Evolutionary conservation across 30 jellyfish, hydroid and myxozoan species (phyloP).

Genomic region (Pseudorhiza aurosa): DNA sequence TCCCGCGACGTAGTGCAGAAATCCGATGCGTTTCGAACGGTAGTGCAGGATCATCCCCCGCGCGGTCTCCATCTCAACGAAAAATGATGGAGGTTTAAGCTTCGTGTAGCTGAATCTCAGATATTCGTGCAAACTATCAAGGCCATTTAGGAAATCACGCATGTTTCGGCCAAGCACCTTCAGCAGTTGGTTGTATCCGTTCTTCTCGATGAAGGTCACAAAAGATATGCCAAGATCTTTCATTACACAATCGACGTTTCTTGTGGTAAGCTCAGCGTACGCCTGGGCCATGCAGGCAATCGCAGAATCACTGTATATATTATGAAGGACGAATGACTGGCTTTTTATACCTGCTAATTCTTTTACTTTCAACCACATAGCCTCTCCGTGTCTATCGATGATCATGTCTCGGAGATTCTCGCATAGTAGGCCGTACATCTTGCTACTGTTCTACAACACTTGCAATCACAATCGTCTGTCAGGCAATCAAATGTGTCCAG

Average conservation of each 20-base stretch:
- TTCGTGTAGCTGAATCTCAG: conserved; percentile 58
- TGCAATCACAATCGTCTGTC: no score
- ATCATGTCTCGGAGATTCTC: conserved; percentile 58
- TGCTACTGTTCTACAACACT: no score
- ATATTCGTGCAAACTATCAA: conserved; percentile 75
- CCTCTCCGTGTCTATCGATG: conserved; percentile 54
- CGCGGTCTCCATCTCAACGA: conserved; percentile 64
- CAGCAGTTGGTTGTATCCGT: conserved; percentile 54
- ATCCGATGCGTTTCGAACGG: conserved; percentile 56
- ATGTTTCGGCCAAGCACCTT: conserved; percentile 72
- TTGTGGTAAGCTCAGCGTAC: conserved; percentile 44
- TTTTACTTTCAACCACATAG: conserved; percentile 45
- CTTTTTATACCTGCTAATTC: conserved; percentile 47
- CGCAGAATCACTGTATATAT: conserved; percentile 38
- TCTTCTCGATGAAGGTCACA: conserved; percentile 48
- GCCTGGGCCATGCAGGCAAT: conserved; percentile 53
- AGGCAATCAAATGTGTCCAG: no score
- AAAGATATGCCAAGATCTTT: conserved; percentile 55
- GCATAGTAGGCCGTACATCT: conserved; percentile 67
- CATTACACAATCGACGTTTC: conserved; percentile 43
- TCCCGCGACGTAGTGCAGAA: conserved; percentile 58
- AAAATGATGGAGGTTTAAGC: conserved; percentile 72
- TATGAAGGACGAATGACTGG: conserved; percentile 64
- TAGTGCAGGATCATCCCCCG: conserved; percentile 66
- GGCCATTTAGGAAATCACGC: conserved; percentile 74